Conservation (phyloP, 2,888 invertebrate genomes). For the Nebria brevicollis region DNA sequence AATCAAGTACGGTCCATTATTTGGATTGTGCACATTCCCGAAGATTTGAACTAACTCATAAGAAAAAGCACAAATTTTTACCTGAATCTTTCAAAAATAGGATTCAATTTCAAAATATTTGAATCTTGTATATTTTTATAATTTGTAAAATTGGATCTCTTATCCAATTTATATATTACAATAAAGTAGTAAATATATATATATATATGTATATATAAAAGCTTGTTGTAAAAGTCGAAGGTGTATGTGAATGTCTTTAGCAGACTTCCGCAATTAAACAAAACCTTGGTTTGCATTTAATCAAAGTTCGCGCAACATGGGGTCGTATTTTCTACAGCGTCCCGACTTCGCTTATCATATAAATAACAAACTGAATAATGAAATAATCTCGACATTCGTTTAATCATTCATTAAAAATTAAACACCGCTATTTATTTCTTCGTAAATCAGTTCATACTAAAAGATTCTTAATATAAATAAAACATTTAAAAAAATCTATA, state of each 20-base stretch:
- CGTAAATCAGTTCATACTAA: no score
- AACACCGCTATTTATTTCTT: not conserved
- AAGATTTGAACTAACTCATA: not conserved
- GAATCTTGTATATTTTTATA: no score
- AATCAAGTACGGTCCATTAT: not conserved
- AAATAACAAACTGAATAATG: slow-evolving; percentile 12
- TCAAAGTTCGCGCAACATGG: slow-evolving; percentile 17
- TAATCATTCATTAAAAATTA: not conserved
- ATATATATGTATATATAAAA: not conserved
- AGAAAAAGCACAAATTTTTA: no score
- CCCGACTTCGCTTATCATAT: not conserved
- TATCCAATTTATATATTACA: no score
- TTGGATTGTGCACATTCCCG: not conserved
- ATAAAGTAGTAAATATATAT: not conserved
- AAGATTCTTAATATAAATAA: no score
- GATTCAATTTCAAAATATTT: no score
- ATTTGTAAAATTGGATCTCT: no score
- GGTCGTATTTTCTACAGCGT: not conserved
- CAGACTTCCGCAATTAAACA: slow-evolving; percentile 20
- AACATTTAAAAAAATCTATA: no score
- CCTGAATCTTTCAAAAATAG: no score
- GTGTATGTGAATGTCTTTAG: not conserved
- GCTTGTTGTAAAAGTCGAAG: not conserved
- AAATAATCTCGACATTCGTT: not conserved
- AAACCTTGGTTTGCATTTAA: slow-evolving; percentile 15